A percentile compares a stretch with the other conserved stretches of the same genome.
Evolutionary conservation across 1,140 invertebrate genomes (phyloP).

Genomic region (Heliconius melpomene): DNA sequence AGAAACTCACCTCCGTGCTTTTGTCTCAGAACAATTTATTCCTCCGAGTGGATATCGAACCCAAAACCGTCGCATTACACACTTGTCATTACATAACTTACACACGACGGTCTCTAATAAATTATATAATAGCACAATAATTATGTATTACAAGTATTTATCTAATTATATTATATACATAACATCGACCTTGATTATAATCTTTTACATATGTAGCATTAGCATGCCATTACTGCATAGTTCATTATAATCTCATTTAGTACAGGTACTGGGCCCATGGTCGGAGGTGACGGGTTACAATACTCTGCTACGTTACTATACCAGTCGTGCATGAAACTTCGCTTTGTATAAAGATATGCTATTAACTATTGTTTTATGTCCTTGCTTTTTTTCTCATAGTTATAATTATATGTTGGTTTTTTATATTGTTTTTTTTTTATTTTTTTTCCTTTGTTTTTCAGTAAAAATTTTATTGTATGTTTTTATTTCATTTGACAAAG

Average conservation of each 20-base stretch:
- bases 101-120: too few relatives aligned
- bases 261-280: not conserved
- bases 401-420: not conserved
- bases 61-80: too few relatives aligned
- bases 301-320: constrained; percentile 4
- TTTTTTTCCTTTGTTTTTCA: not conserved
- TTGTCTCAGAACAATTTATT: too few relatives aligned
- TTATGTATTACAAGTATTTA: not conserved
- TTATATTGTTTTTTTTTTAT: not conserved
- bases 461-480: not conserved
- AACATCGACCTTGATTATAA: constrained; percentile 32
- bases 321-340: not conserved
- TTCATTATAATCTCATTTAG: constrained; percentile 20
- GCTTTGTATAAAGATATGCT: not conserved
- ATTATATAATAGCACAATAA: not conserved
- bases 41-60: too few relatives aligned
- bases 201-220: constrained; percentile 19
- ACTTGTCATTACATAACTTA: too few relatives aligned
- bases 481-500: not conserved
- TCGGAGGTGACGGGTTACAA: constrained; percentile 39
- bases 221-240: constrained; percentile 10
- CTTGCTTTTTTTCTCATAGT: constrained; percentile 2
- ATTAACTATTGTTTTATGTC: not conserved
- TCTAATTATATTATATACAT: constrained; percentile 33
- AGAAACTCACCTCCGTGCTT: too few relatives aligned